Conservation (phyloP, 2,113 vertebrate species). For the Uria lomvia region DNA sequence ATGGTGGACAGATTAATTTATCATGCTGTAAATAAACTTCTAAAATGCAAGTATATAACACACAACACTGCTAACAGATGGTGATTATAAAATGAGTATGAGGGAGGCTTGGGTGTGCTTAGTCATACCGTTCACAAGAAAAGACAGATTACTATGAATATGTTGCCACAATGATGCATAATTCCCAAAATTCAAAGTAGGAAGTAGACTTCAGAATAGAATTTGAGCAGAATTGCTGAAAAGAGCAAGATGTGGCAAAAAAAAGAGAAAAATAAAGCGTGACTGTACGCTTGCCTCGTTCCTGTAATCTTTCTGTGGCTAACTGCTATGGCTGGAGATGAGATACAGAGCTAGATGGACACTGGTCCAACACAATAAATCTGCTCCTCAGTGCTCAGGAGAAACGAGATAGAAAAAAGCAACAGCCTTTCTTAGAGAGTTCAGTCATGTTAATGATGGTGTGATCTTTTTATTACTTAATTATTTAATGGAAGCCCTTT, state of each 20-base stretch:
- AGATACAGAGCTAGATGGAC: neutral
- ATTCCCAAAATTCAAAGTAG: neutral
- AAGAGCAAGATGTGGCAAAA: neutral
- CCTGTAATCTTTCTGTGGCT: neutral
- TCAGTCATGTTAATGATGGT: neutral
- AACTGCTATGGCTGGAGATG: neutral
- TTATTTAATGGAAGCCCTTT: neutral
- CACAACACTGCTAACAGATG: neutral
- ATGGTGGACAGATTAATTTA: neutral
- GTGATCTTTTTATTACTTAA: neutral
- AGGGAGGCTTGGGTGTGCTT: neutral
- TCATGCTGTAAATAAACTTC: neutral
- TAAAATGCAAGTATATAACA: neutral
- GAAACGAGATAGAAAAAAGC: neutral
- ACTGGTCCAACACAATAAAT: neutral
- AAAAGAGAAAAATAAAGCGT: neutral
- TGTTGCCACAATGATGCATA: neutral
- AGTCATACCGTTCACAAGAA: neutral
- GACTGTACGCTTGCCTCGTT: neutral
- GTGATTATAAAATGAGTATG: neutral
- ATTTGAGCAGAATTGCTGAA: neutral
- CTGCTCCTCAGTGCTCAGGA: neutral
- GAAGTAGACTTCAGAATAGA: neutral
- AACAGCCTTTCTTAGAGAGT: neutral
- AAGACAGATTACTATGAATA: neutral